Conservation (phyloP, 2,797 vertebrate genomes). For the Enteromius argenteus region DNA sequence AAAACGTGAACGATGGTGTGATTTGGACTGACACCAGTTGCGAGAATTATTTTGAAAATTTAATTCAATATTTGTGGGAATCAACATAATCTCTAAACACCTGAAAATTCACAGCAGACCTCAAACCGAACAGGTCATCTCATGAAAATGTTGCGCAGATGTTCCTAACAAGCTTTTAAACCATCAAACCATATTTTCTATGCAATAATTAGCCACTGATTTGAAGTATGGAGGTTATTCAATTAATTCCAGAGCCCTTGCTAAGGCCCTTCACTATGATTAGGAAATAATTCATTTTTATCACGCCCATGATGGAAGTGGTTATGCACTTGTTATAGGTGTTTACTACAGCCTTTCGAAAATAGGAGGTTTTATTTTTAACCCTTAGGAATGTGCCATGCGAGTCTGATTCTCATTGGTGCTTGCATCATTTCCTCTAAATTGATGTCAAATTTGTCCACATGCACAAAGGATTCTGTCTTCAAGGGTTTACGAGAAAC, state of each 20-base stretch:
- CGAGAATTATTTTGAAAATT: not conserved
- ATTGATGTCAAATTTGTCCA: conserved; percentile 30
- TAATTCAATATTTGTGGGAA: not conserved
- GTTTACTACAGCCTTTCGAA: not conserved
- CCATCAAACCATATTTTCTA: not conserved
- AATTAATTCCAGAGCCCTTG: not conserved
- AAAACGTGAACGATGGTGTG: conserved; percentile 44
- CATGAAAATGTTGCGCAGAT: not conserved
- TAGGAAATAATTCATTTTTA: conserved; percentile 11
- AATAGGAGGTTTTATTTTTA: conserved; percentile 19
- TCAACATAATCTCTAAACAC: not conserved
- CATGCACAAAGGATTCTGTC: conserved; percentile 10
- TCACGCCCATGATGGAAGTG: not conserved
- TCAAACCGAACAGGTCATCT: not conserved
- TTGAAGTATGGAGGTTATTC: not conserved
- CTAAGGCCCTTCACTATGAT: not conserved
- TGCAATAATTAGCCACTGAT: not conserved
- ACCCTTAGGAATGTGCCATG: conserved; percentile 19
- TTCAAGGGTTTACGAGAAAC: conserved; percentile 32
- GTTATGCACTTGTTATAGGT: not conserved
- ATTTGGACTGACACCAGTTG: conserved; percentile 30
- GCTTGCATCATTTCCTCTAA: conserved; percentile 42
- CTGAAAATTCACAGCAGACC: not conserved
- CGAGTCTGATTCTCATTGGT: conserved; percentile 34
- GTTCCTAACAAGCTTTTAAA: not conserved